phyloP scores from a whole-genome alignment of 2,888 invertebrate species.

The Thera obeliscata region DNA sequence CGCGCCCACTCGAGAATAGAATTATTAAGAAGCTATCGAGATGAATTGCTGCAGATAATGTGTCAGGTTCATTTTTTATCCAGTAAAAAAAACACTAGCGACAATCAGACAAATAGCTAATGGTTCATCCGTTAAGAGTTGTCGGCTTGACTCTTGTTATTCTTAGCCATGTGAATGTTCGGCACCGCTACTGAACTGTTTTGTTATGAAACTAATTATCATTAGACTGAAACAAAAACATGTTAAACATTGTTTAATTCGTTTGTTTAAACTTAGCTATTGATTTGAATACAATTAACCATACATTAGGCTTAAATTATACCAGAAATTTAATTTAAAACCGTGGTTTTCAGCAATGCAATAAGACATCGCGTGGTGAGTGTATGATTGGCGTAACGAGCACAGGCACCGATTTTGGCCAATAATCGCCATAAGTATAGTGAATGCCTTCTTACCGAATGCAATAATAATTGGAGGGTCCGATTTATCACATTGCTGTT shows the following conservation, averaged over 20 bases:
- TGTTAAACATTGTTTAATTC: too few species aligned
- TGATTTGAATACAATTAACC: not conserved
- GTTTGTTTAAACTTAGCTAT: not conserved
- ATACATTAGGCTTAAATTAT: not conserved
- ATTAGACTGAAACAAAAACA: too few species aligned
- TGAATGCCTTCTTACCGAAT: conserved; percentile 79
- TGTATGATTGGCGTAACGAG: conserved; percentile 79
- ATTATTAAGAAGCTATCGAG: conserved; percentile 67
- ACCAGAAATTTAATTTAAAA: conserved; percentile 9
- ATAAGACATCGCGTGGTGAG: conserved; percentile 28
- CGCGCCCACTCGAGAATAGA: conserved; percentile 73
- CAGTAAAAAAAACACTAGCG: conserved; percentile 65
- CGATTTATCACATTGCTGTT: conserved; percentile 82
- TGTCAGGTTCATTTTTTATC: conserved; percentile 67
- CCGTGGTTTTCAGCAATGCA: conserved; percentile 16
- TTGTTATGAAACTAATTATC: not conserved
- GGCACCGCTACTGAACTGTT: not conserved
- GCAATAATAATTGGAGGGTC: conserved; percentile 82
- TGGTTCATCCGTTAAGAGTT: conserved; percentile 60
- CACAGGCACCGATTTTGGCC: conserved; percentile 79
- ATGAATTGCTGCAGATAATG: conserved; percentile 74
- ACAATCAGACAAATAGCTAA: conserved; percentile 64
- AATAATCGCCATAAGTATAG: conserved; percentile 80
- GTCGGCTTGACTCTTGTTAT: not conserved
- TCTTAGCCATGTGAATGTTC: not conserved